Percentiles rank a stretch among this genome's conserved stretches.
Conservation (phyloP, 2,113 vertebrate species). For the Delphinapterus leucas region DNA sequence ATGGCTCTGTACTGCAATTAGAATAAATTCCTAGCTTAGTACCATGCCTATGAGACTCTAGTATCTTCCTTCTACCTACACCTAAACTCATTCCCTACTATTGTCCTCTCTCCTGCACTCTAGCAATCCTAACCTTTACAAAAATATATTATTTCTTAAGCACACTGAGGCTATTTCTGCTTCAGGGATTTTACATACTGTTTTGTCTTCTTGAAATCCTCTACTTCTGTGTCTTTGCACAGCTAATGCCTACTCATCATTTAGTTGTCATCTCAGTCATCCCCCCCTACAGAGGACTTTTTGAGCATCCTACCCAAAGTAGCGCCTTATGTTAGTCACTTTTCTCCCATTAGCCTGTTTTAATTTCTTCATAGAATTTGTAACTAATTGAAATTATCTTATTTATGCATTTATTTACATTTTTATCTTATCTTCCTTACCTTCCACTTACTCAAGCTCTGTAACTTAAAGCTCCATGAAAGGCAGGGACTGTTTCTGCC, state of each 20-base stretch:
- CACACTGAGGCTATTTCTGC: neutral
- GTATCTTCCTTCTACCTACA: neutral
- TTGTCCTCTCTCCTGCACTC: neutral
- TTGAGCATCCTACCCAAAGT: neutral
- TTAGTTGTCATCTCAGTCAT: neutral
- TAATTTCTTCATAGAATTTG: neutral
- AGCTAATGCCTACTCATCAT: neutral
- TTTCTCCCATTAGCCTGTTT: neutral
- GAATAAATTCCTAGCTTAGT: neutral
- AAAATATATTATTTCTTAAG: neutral
- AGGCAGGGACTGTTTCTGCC: neutral
- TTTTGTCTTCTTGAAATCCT: neutral
- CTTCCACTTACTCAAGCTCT: neutral
- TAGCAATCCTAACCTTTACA: neutral
- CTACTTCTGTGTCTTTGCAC: neutral
- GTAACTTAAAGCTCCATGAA: neutral
- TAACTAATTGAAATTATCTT: neutral
- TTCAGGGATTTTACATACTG: neutral
- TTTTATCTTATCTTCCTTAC: neutral
- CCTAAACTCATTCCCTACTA: neutral
- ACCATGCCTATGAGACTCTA: neutral
- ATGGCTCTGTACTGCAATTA: neutral
- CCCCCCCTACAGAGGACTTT: neutral
- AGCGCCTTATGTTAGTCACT: neutral
- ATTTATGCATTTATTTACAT: neutral